These are phyloP conservation scores for Lagenorhynchus albirostris DNA, from an alignment of 2,113 vertebrate species.

Conservation along the genomic window DNA sequence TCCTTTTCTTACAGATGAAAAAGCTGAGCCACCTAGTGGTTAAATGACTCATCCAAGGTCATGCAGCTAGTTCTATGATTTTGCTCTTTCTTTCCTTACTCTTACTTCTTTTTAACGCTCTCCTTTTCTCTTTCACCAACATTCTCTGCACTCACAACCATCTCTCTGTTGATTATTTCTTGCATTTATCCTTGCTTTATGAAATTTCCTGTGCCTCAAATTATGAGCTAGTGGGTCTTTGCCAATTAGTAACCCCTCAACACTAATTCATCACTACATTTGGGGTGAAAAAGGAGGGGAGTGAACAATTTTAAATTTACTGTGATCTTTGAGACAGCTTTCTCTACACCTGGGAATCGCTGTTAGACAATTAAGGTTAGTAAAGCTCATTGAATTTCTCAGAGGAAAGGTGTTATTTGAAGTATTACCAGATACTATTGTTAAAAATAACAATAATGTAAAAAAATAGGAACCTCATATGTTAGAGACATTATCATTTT, in stretches of 20 bases:
- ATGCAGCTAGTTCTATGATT: neutral
- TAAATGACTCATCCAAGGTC: constrained; percentile 37
- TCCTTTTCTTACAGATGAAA: neutral
- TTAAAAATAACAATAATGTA: constrained; percentile 77
- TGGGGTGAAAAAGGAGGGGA: constrained; percentile 68
- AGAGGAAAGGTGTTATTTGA: constrained; percentile 74
- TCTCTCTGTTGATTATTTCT: neutral
- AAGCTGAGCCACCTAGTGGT: neutral
- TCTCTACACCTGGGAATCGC: constrained; percentile 70
- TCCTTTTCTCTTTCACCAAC: neutral
- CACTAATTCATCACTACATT: constrained; percentile 44
- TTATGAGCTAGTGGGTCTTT: constrained; percentile 18
- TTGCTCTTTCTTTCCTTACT: neutral
- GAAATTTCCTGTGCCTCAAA: neutral
- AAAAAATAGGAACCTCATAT: constrained; percentile 61
- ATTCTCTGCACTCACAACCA: neutral
- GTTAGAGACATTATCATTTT: constrained; percentile 63
- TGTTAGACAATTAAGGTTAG: constrained; percentile 77
- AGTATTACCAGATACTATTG: constrained; percentile 76
- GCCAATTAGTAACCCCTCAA: constrained; percentile 46
- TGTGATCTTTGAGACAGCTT: constrained; percentile 71
- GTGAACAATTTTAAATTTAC: constrained; percentile 73
- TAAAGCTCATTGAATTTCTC: constrained; percentile 72
- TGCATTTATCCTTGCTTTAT: neutral
- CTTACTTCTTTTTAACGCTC: neutral